These are phyloP conservation scores for Paradoxurus hermaphroditus DNA, from an alignment of 2,113 vertebrate genomes.

Conservation along the genomic window DNA sequence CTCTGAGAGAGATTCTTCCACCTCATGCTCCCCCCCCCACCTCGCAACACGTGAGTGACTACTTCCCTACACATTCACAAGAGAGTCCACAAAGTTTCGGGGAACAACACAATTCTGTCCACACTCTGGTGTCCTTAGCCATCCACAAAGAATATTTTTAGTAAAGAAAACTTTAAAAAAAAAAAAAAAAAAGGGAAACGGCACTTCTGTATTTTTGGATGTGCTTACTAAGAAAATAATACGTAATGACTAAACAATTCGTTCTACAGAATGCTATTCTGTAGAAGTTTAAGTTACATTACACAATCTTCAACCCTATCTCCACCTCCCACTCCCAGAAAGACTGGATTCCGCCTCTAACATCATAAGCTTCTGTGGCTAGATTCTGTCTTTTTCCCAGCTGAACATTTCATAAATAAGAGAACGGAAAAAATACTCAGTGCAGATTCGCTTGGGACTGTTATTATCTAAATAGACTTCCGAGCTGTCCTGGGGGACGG, in stretches of 20 bases:
- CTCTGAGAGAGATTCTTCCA: not conserved
- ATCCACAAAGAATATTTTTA: conserved; percentile 19
- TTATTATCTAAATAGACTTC: not conserved
- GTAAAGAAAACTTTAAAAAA: not conserved
- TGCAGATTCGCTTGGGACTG: not conserved
- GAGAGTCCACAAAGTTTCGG: not conserved
- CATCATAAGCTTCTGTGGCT: not conserved
- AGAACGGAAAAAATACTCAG: conserved; percentile 37
- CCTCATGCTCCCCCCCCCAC: accelerated
- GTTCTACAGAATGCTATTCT: no score
- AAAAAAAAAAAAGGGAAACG: not conserved
- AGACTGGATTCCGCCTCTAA: not conserved
- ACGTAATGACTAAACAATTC: conserved; percentile 9
- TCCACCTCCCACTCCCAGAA: not conserved
- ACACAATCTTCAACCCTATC: not conserved
- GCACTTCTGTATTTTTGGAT: conserved; percentile 35
- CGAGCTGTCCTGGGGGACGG: not conserved
- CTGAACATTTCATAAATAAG: conserved; percentile 56
- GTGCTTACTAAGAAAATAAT: conserved; percentile 26
- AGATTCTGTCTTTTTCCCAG: not conserved
- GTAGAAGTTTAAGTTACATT: conserved; percentile 37
- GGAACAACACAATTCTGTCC: not conserved
- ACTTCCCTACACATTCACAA: not conserved
- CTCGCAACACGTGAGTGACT: not conserved
- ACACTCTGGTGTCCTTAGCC: not conserved